These are phyloP conservation scores for Oreamnos americanus DNA, from an alignment of 2,113 vertebrate species.

Conservation along the genomic window DNA sequence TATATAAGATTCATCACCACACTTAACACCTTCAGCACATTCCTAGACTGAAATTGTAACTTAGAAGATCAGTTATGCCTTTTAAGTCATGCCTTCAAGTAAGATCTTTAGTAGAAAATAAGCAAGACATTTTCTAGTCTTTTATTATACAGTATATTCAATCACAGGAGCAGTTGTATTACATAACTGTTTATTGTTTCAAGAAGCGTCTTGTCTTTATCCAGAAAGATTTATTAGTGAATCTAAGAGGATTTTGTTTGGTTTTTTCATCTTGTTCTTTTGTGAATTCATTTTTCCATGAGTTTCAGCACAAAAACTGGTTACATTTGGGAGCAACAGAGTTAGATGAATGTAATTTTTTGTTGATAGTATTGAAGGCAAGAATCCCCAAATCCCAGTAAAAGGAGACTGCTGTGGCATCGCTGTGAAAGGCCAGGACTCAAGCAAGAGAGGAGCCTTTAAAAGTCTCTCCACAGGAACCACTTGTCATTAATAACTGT, in stretches of 20 bases:
- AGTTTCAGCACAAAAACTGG: not conserved
- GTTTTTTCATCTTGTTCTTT: not conserved
- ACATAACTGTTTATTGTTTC: not conserved
- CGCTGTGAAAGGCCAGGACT: not conserved
- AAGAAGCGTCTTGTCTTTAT: not conserved
- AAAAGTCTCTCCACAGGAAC: not conserved
- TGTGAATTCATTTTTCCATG: not conserved
- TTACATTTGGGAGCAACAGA: not conserved
- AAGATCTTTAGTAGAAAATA: not conserved
- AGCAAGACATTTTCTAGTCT: not conserved
- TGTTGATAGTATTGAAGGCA: not conserved
- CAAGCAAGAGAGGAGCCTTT: not conserved
- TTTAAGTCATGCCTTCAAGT: not conserved
- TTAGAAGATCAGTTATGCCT: not conserved
- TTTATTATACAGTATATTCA: not conserved
- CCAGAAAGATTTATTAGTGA: not conserved
- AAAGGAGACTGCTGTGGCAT: not conserved
- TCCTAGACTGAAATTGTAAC: not conserved
- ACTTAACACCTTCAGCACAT: not conserved
- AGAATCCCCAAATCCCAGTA: not conserved
- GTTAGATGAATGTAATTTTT: not conserved
- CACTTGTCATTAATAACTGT: not conserved
- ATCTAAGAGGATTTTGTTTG: not conserved
- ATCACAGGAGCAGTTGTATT: not conserved
- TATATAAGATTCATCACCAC: not conserved